phyloP scores from a whole-genome alignment of 35 echinoderm and acorn worm genomes.

The Apostichopus parvimensis region DNA sequence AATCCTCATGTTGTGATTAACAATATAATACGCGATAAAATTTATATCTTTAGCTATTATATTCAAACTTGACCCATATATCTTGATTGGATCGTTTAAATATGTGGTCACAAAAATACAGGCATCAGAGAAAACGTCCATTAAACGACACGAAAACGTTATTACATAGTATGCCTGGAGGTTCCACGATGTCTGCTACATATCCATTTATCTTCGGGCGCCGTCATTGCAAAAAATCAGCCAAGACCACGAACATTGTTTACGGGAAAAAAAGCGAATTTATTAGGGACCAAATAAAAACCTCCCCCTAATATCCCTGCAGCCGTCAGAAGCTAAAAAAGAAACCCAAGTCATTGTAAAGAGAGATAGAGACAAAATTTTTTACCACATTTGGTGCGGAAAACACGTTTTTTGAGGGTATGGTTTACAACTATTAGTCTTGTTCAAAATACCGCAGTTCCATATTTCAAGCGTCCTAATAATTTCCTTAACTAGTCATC shows the following conservation, averaged over 20 bases:
- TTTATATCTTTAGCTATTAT: no score
- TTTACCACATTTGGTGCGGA: conserved; percentile 44
- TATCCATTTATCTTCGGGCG: conserved; percentile 38
- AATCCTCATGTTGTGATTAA: no score
- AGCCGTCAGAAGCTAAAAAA: not conserved
- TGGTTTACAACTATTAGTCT: conserved; percentile 28
- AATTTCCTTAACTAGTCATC: conserved; percentile 27
- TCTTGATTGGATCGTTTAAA: not conserved
- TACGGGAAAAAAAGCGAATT: not conserved
- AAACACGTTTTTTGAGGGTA: conserved; percentile 52
- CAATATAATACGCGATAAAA: no score
- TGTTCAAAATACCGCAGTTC: conserved; percentile 43
- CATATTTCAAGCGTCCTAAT: conserved; percentile 43
- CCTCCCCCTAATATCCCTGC: not conserved
- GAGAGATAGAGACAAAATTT: not conserved
- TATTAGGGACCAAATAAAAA: not conserved
- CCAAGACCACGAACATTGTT: conserved; percentile 2
- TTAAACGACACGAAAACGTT: not conserved
- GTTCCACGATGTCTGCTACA: not conserved
- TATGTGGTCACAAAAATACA: not conserved
- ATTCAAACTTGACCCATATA: not conserved
- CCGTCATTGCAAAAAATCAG: conserved; percentile 12
- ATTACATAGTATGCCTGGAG: not conserved
- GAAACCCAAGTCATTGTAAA: not conserved
- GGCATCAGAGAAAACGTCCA: not conserved